Conservation (phyloP, 2,888 invertebrate species). For the Pandemis heparana region DNA sequence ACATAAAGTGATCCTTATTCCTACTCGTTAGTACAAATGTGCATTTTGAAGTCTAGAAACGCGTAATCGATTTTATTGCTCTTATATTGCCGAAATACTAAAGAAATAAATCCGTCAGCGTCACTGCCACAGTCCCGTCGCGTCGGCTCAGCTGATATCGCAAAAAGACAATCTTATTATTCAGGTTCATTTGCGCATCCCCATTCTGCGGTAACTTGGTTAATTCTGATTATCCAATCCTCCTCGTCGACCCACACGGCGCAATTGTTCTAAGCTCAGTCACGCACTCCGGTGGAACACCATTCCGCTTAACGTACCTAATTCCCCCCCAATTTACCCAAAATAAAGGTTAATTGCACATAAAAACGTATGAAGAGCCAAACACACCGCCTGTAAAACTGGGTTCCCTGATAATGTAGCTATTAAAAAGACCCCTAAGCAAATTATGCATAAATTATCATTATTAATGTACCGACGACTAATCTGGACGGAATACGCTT, state of each 20-base stretch:
- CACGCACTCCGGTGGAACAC: slow-evolving; percentile 7
- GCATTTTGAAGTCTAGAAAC: no score
- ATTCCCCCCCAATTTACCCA: slow-evolving; percentile 44
- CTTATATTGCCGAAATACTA: background rate
- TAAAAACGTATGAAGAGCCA: slow-evolving; percentile 44
- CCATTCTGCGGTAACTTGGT: slow-evolving; percentile 29
- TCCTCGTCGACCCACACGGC: slow-evolving; percentile 26
- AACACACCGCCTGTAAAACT: slow-evolving; percentile 43
- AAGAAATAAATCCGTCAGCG: slow-evolving; percentile 17
- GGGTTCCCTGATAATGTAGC: slow-evolving; percentile 44
- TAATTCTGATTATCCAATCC: slow-evolving; percentile 36
- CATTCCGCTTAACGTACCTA: slow-evolving; percentile 36
- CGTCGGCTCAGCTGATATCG: slow-evolving; percentile 17
- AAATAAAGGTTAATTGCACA: slow-evolving; percentile 49
- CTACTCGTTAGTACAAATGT: no score
- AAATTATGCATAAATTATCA: slow-evolving; percentile 47
- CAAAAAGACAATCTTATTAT: slow-evolving; percentile 27
- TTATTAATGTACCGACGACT: slow-evolving; percentile 38
- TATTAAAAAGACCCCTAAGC: slow-evolving; percentile 44
- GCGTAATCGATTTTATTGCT: no score
- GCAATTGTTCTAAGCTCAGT: slow-evolving; percentile 27
- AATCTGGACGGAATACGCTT: slow-evolving; percentile 17
- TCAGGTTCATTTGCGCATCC: slow-evolving; percentile 22
- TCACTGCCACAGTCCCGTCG: slow-evolving; percentile 11
- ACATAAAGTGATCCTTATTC: no score